A percentile compares a stretch with the other conserved stretches of the same genome.
These are phyloP conservation scores for Nycteola revayana DNA, from an alignment of 2,888 invertebrate genomes.

Conservation along the genomic window DNA sequence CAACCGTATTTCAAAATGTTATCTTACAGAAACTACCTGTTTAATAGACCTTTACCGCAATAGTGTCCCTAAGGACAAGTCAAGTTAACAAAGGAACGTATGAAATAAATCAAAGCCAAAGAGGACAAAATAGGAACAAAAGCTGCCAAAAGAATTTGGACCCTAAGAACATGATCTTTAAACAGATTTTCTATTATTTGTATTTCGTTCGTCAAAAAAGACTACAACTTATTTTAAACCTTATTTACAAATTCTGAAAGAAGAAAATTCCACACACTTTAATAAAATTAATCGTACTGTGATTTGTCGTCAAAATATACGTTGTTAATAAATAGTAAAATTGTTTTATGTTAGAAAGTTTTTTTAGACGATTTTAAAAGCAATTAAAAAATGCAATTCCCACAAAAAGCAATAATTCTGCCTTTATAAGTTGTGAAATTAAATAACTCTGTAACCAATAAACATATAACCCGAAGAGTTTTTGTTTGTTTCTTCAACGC, in stretches of 20 bases:
- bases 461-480: no score
- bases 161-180: not conserved
- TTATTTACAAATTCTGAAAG: conserved; percentile 12
- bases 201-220: no score
- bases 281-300: conserved; percentile 27
- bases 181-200: not conserved
- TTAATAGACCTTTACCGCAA: conserved; percentile 29
- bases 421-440: no score
- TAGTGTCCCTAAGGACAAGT: conserved; percentile 31
- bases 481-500: no score
- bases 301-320: conserved; percentile 30
- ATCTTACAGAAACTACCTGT: conserved; percentile 30
- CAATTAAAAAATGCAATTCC: no score
- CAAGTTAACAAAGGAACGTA: conserved; percentile 34
- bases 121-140: not conserved
- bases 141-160: not conserved
- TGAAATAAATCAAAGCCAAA: conserved; percentile 36
- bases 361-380: no score
- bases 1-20: conserved; percentile 32
- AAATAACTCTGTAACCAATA: no score
- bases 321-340: conserved; percentile 31
- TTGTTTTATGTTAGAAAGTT: conserved; percentile 31
- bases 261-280: conserved; percentile 11
- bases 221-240: conserved; percentile 16
- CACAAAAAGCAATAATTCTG: no score